Base-by-base conservation (phyloP, 2,888 invertebrate species). In the Stramonita haemastoma region DNA sequence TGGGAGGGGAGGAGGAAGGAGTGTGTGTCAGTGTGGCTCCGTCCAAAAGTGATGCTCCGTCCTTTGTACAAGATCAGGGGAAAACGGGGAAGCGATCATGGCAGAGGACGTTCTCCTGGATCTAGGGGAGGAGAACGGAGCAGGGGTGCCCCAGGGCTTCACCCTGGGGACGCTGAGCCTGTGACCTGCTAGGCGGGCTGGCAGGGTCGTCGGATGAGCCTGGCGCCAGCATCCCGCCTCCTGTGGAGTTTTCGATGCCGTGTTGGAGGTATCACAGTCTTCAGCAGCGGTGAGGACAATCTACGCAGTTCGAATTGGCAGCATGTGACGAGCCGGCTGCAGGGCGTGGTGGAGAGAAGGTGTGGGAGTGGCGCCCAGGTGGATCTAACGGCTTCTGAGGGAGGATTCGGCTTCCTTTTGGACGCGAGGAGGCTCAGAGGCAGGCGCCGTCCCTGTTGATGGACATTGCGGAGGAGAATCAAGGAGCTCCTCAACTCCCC, bases 211-310 rank as follows among this genome's bases (percentile, higher is more conserved):
- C 83, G 32, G 88, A 26, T 22, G 46, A 29, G 26, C n/a, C 79
- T 22, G 77, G 46, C 86, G 22, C 60, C 13, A 15, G 8, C 66
- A 84, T 94, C 34, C 94, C 94, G 6, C 94, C 94, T 81, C 94
- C 94, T 5, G 87, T 90, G 29, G 93, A 94, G 89, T 94, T 94
- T 89, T 93, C 94, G 93, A 94, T 32, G 17, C 22, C 2, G 86
- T 32, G 17, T 46, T 22, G 86, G 86, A 4, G 32, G 11, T 19
- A 19, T 32, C 32, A 19, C n/a, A 1, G 85, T 17, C 86, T n/a
- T 26, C 36, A 36, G 85, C n/a, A 1, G 60, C 60, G 11, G 13
- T 2, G 46, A 46, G 2, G 94, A 94, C 91, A 93, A 94, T 90
- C 90, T 93, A 22, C 87, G 92, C n/a, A 84, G 91, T 86, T 32